phyloP scores from a whole-genome alignment of 2,113 vertebrate species.

The Rafetus swinhoei region DNA sequence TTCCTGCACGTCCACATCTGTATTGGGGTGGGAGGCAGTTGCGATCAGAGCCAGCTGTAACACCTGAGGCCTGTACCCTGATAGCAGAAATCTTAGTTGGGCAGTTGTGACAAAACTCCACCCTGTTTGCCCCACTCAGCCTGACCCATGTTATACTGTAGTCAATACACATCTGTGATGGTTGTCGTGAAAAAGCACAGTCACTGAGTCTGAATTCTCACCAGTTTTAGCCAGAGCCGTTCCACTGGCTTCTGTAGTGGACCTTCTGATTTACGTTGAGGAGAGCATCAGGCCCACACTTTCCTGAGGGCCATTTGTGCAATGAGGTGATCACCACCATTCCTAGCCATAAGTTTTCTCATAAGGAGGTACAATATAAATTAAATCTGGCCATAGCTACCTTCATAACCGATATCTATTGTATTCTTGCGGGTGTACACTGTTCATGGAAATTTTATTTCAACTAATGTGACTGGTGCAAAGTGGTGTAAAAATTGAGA shows the following conservation, averaged over 20 bases:
- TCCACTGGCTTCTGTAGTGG: not conserved
- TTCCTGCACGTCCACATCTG: not conserved
- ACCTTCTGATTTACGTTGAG: not conserved
- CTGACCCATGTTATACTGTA: not conserved
- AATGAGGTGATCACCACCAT: not conserved
- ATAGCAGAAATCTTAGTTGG: not conserved
- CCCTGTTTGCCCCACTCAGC: not conserved
- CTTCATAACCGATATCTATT: not conserved
- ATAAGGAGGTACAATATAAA: not conserved
- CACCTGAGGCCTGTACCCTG: not conserved
- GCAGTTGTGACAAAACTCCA: not conserved
- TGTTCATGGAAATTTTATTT: not conserved
- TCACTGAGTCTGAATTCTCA: not conserved
- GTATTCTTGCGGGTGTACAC: not conserved
- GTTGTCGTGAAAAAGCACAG: not conserved
- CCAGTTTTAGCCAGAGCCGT: not conserved
- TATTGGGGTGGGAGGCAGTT: not conserved
- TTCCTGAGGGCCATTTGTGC: not conserved
- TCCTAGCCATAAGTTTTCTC: not conserved
- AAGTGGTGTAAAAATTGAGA: not conserved
- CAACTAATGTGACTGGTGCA: not conserved
- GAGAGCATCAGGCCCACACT: not conserved
- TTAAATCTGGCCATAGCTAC: not conserved
- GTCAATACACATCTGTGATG: not conserved
- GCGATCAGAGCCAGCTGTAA: not conserved